Evolutionary conservation across 2,888 invertebrate species (phyloP).

Genomic region (Dryadula phaetusa): DNA sequence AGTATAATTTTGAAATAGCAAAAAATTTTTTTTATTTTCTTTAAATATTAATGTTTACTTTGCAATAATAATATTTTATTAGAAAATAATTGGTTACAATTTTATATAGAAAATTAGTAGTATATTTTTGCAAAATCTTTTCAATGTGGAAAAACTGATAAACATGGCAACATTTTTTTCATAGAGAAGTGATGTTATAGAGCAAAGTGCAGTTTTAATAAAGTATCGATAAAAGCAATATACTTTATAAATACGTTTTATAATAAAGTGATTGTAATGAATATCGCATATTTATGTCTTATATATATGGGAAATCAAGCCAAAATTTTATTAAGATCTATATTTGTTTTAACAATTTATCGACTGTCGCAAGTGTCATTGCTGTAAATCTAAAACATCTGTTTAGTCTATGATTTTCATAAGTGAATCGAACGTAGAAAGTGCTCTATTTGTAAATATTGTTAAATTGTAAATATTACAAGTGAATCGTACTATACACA

Average conservation of each 20-base stretch:
- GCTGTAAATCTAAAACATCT: constrained; percentile 13
- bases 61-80: too few species aligned
- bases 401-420: constrained; percentile 59
- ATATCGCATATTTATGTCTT: too few species aligned
- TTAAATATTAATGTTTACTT: too few species aligned
- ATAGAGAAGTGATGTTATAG: constrained; percentile 46
- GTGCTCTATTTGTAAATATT: constrained; percentile 80
- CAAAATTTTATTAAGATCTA: background rate
- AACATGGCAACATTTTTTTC: constrained; percentile 42
- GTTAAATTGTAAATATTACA: constrained; percentile 65
- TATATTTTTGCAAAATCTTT: background rate
- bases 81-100: too few species aligned
- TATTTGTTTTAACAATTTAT: background rate
- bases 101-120: too few species aligned
- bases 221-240: constrained; percentile 22
- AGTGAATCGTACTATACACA: constrained; percentile 52
- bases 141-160: constrained; percentile 7
- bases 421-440: constrained; percentile 63
- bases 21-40: too few species aligned
- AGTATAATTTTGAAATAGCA: too few species aligned
- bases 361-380: background rate
- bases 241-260: background rate
- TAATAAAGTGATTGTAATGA: background rate
- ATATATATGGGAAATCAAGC: background rate
- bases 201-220: background rate